A percentile compares a stretch with the other conserved stretches of the same genome.
phyloP scores from a whole-genome alignment of 2,888 invertebrate genomes.

The Troides helena region DNA sequence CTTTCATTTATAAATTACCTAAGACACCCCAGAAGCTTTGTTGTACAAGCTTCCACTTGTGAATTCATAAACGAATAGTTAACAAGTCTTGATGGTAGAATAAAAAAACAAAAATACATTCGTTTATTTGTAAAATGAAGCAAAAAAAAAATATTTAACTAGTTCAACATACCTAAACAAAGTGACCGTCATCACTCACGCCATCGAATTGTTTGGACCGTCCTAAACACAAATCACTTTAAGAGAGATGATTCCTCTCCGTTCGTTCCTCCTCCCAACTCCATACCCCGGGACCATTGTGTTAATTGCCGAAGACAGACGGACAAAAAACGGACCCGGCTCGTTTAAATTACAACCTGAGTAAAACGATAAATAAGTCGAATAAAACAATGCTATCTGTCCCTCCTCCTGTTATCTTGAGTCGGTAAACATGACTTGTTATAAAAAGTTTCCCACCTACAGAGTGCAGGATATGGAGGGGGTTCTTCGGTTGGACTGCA shows the following conservation, averaged over 20 bases:
- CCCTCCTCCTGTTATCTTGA: constrained; percentile 43
- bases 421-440: constrained; percentile 51
- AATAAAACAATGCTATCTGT: constrained; percentile 44
- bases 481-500: constrained; percentile 39
- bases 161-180: constrained; percentile 18
- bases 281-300: constrained; percentile 47
- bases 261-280: constrained; percentile 32
- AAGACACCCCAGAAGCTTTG: too few species aligned
- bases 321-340: constrained; percentile 50
- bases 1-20: too few species aligned
- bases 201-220: constrained; percentile 26
- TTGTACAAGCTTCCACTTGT: too few species aligned
- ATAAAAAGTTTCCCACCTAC: constrained; percentile 63
- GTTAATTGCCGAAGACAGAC: constrained; percentile 57
- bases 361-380: constrained; percentile 57
- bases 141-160: constrained; percentile 4
- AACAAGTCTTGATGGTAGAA: background rate
- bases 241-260: constrained; percentile 41
- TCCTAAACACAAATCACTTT: constrained; percentile 38
- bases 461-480: constrained; percentile 41
- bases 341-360: constrained; percentile 57
- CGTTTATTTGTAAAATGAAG: constrained; percentile 1
- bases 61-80: background rate
- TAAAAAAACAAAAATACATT: background rate
- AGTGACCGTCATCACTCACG: constrained; percentile 25